Percentiles rank a stretch among this genome's conserved stretches.
These are phyloP conservation scores for Chrysochloris asiatica DNA, from an alignment of 2,113 vertebrate genomes.

Conservation along the genomic window DNA sequence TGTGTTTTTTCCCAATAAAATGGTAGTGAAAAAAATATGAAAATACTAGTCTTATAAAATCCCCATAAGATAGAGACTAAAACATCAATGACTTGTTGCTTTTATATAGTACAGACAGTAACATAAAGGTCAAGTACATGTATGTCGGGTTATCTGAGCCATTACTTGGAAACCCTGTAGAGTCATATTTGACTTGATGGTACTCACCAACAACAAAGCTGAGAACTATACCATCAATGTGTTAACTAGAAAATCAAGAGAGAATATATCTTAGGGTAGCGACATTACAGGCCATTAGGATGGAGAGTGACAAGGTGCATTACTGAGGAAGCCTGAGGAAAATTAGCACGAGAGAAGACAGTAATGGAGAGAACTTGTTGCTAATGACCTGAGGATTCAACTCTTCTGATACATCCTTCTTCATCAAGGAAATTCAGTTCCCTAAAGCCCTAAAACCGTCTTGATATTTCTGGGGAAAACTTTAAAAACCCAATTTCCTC, in stretches of 20 bases:
- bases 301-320: accelerated
- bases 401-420: background rate
- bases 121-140: too few species aligned
- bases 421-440: background rate
- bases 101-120: background rate
- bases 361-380: background rate
- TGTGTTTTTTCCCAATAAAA: background rate
- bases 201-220: too few species aligned
- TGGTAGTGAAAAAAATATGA: background rate
- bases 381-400: background rate
- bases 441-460: background rate
- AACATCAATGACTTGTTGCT: background rate
- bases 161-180: too few species aligned
- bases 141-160: too few species aligned
- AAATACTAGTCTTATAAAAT: background rate
- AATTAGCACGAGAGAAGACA: background rate
- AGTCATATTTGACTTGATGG: too few species aligned
- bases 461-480: background rate
- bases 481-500: background rate
- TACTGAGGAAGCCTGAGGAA: background rate
- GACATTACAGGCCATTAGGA: background rate
- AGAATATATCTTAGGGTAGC: background rate
- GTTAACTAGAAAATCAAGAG: background rate
- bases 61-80: background rate
- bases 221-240: background rate